Percentiles rank a stretch among this genome's conserved stretches.
Conservation (phyloP, 1,140 invertebrate species). For the Rhizoglyphus robini region DNA sequence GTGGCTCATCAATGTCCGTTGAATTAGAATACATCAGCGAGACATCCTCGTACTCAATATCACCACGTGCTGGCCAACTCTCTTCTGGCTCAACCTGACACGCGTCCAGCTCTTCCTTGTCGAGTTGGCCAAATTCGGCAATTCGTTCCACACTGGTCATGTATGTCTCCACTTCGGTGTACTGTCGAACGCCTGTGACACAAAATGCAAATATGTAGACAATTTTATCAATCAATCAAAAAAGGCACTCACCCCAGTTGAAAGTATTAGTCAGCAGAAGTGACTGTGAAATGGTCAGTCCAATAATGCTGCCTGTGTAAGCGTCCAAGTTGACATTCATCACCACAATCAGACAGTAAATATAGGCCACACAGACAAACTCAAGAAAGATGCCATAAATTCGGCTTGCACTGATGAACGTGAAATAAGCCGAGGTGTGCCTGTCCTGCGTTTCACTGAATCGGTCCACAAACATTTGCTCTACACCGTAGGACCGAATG, state of each 20-base stretch:
- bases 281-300: too few species aligned
- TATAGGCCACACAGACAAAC: conserved; percentile 51
- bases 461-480: conserved; percentile 51
- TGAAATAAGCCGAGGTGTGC: conserved; percentile 54
- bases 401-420: conserved; percentile 57
- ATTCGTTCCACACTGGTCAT: conserved; percentile 60
- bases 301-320: neutral
- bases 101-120: conserved; percentile 33
- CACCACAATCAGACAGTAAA: conserved; percentile 38
- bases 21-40: conserved; percentile 50
- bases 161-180: conserved; percentile 63
- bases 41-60: conserved; percentile 53
- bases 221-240: too few species aligned
- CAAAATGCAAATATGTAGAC: too few species aligned
- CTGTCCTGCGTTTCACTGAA: conserved; percentile 44
- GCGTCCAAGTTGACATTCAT: conserved; percentile 16
- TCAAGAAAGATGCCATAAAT: conserved; percentile 73
- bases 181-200: too few species aligned
- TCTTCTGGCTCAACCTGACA: conserved; percentile 32
- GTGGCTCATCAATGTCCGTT: conserved; percentile 44
- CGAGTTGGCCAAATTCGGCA: conserved; percentile 45
- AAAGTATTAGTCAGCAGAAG: conserved; percentile 59
- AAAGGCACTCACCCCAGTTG: conserved; percentile 67
- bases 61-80: conserved; percentile 51
- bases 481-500: too few species aligned